phyloP scores from a whole-genome alignment of 2,888 invertebrate genomes.

The Chymomyza fuscimana region DNA sequence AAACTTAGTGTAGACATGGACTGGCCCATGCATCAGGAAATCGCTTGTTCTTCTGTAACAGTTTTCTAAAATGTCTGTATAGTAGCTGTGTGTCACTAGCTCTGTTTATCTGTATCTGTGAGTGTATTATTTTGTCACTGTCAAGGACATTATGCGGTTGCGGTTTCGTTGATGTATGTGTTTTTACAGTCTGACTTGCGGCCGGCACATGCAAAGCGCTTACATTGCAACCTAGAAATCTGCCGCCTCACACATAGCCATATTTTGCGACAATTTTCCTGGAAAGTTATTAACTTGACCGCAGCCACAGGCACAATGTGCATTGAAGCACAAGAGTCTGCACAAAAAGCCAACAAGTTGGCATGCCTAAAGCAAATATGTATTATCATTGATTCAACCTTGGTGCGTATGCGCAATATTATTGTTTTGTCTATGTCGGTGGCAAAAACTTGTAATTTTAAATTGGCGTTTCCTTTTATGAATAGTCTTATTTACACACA shows the following conservation, averaged over 20 bases:
- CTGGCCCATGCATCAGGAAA: no score
- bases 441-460: background rate
- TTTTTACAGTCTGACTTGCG: conserved; percentile 19
- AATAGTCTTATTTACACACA: no score
- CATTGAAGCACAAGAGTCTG: background rate
- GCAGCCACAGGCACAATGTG: background rate
- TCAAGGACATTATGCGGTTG: conserved; percentile 58
- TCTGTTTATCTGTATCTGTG: background rate
- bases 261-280: conserved; percentile 49
- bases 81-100: no score
- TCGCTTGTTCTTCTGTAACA: no score
- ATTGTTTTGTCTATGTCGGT: background rate
- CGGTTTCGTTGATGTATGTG: conserved; percentile 47
- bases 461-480: no score
- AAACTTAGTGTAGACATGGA: no score
- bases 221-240: background rate
- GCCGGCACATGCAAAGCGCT: no score
- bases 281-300: conserved; percentile 59
- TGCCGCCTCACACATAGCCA: conserved; percentile 4
- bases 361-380: no score
- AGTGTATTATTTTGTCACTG: conserved; percentile 49
- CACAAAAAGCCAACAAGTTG: no score
- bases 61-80: no score
- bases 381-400: background rate
- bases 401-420: conserved; percentile 32